A percentile compares a stretch with the other conserved stretches of the same genome.
Conservation (phyloP, 2,888 invertebrate species). For the Halictus ligatus region DNA sequence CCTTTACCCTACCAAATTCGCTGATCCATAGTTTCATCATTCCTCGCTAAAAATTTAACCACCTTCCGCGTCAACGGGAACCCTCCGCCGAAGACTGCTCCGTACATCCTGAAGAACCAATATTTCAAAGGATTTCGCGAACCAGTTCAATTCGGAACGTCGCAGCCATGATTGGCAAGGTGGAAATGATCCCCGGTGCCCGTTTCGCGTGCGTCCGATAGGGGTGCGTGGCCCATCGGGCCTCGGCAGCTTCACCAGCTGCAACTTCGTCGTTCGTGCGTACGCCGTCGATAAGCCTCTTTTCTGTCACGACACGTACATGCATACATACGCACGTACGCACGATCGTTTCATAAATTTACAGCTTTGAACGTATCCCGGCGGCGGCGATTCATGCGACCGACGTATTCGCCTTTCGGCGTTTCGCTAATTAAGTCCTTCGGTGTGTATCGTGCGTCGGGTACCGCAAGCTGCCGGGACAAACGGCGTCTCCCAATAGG, state of each 20-base stretch:
- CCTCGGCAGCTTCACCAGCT: conserved; percentile 72
- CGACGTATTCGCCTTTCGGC: conserved; percentile 25
- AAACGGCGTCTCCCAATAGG: conserved; percentile 22
- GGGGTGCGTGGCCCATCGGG: conserved; percentile 67
- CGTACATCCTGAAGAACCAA: background rate
- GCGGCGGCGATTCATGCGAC: conserved; percentile 7
- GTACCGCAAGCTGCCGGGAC: conserved; percentile 31
- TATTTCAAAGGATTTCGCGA: background rate
- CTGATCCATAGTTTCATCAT: too few relatives aligned
- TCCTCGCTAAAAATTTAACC: background rate
- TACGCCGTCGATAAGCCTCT: conserved; percentile 53
- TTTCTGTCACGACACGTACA: conserved; percentile 15
- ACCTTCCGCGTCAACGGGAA: background rate
- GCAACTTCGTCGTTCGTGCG: conserved; percentile 61
- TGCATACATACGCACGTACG: background rate
- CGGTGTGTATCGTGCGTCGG: conserved; percentile 28
- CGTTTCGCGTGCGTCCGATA: conserved; percentile 29
- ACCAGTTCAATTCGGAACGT: background rate
- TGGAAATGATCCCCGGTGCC: background rate
- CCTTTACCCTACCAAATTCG: background rate
- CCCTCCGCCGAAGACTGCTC: background rate
- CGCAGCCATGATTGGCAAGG: background rate
- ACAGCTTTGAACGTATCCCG: conserved; percentile 25
- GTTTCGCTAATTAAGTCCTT: conserved; percentile 52
- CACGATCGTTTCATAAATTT: conserved; percentile 51